These are phyloP conservation scores for Nyleta sp. DNA, from an alignment of 2,888 invertebrate genomes.

Conservation along the genomic window DNA sequence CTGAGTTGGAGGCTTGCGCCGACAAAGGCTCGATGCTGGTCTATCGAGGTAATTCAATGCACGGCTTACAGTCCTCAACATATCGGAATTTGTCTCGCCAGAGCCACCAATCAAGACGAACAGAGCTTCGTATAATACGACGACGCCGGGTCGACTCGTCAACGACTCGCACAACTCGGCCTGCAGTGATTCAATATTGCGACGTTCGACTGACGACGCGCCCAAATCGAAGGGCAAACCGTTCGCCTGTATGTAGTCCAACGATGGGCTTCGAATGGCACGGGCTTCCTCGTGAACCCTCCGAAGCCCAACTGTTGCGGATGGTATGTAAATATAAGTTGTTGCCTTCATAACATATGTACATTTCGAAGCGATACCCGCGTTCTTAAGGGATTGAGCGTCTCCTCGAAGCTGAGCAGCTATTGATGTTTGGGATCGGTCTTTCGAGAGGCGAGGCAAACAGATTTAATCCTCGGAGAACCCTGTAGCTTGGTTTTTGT, in stretches of 20 bases:
- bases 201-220: constrained; percentile 6
- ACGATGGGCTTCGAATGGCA: not conserved
- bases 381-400: too few species aligned
- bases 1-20: constrained; percentile 18
- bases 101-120: constrained; percentile 49
- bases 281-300: constrained; percentile 1
- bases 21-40: constrained; percentile 42
- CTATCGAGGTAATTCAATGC: constrained; percentile 35
- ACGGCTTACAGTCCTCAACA: constrained; percentile 37
- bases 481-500: too few species aligned
- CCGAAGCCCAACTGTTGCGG: constrained; percentile 37
- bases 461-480: too few species aligned
- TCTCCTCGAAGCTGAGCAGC: too few species aligned
- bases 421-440: too few species aligned
- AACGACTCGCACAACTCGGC: constrained; percentile 20
- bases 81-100: constrained; percentile 46
- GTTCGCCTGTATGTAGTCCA: not conserved
- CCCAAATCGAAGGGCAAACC: not conserved
- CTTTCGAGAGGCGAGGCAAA: too few species aligned
- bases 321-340: constrained; percentile 17
- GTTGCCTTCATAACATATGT: not conserved
- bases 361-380: constrained; percentile 9
- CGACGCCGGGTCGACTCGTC: constrained; percentile 31
- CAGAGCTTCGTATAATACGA: constrained; percentile 35
- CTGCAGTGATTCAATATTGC: constrained; percentile 14